Percentiles rank a stretch among this genome's conserved stretches.
These are phyloP conservation scores for Acanthornis magna DNA, from an alignment of 2,797 vertebrate species.

Conservation along the genomic window DNA sequence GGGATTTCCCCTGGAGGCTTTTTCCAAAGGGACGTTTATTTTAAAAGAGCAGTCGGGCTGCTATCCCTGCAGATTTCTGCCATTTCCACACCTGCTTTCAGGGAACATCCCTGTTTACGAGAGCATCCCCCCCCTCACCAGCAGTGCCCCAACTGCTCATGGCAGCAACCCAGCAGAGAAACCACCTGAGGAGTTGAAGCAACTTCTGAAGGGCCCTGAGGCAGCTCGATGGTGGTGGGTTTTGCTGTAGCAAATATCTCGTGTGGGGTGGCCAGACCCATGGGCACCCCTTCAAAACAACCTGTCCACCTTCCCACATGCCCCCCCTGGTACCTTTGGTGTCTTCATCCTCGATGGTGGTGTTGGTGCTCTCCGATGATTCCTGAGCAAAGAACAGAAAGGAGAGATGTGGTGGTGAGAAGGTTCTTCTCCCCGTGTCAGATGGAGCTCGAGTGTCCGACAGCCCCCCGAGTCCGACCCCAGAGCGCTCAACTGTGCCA, in stretches of 20 bases:
- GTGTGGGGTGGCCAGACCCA: neutral
- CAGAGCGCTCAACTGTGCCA: slow-evolving; percentile 49
- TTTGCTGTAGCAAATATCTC: neutral
- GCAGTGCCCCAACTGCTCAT: neutral
- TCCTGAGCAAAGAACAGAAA: slow-evolving; percentile 83
- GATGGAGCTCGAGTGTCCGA: neutral
- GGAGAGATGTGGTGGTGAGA: slow-evolving; percentile 43
- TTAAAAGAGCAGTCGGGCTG: neutral
- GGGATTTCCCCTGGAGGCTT: slow-evolving; percentile 35
- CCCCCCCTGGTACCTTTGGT: slow-evolving; percentile 83
- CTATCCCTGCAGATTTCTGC: neutral
- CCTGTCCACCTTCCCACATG: neutral
- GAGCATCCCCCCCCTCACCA: neutral
- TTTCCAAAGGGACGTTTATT: neutral
- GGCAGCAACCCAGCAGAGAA: neutral
- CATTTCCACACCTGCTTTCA: neutral
- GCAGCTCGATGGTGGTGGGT: neutral
- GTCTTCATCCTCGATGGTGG: slow-evolving; percentile 96
- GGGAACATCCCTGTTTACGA: neutral
- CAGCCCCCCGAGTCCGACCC: slow-evolving; percentile 61
- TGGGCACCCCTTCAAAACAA: neutral
- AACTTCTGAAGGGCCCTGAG: neutral
- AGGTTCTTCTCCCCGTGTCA: neutral
- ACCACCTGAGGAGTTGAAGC: neutral
- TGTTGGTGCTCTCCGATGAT: slow-evolving; percentile 96